Conservation (phyloP, 92 coral and sea anemone species). For the Pocillopora grandis region DNA sequence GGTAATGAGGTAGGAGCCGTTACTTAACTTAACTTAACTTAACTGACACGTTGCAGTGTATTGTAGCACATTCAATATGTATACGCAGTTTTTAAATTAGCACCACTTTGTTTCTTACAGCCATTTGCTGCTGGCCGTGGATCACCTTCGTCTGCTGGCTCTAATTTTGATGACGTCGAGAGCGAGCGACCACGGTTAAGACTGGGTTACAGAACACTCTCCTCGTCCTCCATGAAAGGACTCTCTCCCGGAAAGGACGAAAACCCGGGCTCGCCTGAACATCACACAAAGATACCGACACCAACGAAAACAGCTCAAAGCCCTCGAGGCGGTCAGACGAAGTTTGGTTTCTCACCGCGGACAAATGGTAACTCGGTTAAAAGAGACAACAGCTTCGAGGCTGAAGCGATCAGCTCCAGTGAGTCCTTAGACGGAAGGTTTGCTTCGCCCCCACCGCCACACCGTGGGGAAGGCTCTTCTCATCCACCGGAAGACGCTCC, state of each 20-base stretch:
- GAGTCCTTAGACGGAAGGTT: slow-evolving; percentile 69
- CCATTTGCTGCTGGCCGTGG: slow-evolving; percentile 75
- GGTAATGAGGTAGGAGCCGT: slow-evolving; percentile 66
- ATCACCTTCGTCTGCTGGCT: slow-evolving; percentile 60
- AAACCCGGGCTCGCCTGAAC: slow-evolving; percentile 42
- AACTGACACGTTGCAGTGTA: neutral
- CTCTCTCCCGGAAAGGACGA: slow-evolving; percentile 59
- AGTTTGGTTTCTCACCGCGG: slow-evolving; percentile 55
- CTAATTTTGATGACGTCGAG: slow-evolving; percentile 69
- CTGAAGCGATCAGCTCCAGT: slow-evolving; percentile 48
- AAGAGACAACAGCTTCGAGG: slow-evolving; percentile 71
- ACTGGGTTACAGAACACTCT: slow-evolving; percentile 92
- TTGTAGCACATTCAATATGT: no score
- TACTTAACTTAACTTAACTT: neutral
- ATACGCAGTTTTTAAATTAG: neutral
- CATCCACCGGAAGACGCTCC: slow-evolving; percentile 82
- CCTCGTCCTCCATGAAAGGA: slow-evolving; percentile 78
- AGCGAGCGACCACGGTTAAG: slow-evolving; percentile 79
- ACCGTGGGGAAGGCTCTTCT: slow-evolving; percentile 40
- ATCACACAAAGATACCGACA: slow-evolving; percentile 53
- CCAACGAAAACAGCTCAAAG: slow-evolving; percentile 48
- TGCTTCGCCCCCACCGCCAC: slow-evolving; percentile 64
- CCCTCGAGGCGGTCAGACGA: slow-evolving; percentile 57
- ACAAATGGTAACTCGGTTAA: slow-evolving; percentile 49
- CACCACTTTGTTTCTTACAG: slow-evolving; percentile 30